Base-by-base conservation (phyloP, 2,113 vertebrate genomes). In the Oxyura jamaicensis region DNA sequence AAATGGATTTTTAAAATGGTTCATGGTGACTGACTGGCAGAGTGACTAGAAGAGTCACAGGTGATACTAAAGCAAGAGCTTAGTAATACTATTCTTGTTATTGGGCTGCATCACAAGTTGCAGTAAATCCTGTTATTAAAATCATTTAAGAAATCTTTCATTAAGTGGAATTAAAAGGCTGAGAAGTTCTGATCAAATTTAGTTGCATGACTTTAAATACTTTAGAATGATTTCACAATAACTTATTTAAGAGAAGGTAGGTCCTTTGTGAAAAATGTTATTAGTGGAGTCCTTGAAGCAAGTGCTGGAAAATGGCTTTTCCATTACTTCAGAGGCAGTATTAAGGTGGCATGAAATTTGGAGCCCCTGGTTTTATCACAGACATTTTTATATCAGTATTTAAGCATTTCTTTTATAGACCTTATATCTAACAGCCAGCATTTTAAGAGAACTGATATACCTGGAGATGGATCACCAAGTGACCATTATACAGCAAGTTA, bases 321-420 rank as follows among this genome's bases (percentile, higher is more conserved):
- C 96, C 96, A 78, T 97, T 97, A 97, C 91, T 97, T 97, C 71
- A 84, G 94, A 97, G 79, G 68, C 80, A 96, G 41, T 85, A 94
- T 97, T 98, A 97, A 97, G 97, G 58, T 85, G 84, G 86, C 89
- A 88, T 97, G 97, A 98, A 98, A 97, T 97, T 97, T 96, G 97
- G 83, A 96, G 93, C 87, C 97, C 86, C 91, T 88, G 75, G 87
- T 97, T 98, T 98, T 98, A 97, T 97, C 94, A 55, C 74, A 88
- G 95, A 69, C 52, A 26, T 76, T 98, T 98, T 97, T 96, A 97
- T 96, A 78, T 83, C 76, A 75, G 60, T 80, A 93, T 93, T 97
- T 96, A 97, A 97, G 92, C 77, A 94, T 97, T 96, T 96, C 84
- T 53, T 58, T 81, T 78, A 83, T 90, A 87, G 41, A 83, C 78